These are phyloP conservation scores for Ceratosolen fusciceps DNA, from an alignment of 1,140 invertebrate species.

Conservation along the genomic window DNA sequence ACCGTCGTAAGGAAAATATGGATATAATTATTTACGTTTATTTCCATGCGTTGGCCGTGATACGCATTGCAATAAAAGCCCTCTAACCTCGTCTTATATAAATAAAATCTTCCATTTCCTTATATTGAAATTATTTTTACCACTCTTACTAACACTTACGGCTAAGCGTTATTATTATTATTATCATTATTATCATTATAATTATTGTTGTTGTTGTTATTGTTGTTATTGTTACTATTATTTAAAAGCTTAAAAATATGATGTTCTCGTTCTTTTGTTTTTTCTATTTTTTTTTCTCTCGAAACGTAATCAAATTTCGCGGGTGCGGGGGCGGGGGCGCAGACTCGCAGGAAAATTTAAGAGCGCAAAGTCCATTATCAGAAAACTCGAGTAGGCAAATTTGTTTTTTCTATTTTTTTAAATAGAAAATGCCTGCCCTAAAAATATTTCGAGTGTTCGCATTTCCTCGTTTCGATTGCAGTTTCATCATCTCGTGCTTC, in stretches of 20 bases:
- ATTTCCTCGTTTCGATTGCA: conserved; percentile 25
- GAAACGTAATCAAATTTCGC: background rate
- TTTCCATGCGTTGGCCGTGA: too few species aligned
- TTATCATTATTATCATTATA: too few species aligned
- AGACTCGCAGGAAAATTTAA: background rate
- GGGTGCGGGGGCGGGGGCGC: background rate
- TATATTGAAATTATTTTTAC: too few species aligned
- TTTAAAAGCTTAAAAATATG: background rate
- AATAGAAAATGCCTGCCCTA: background rate
- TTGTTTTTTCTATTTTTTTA: conserved; percentile 12
- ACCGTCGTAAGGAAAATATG: too few species aligned
- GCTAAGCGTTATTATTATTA: too few species aligned
- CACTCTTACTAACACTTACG: too few species aligned
- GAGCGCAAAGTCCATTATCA: background rate
- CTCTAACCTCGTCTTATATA: too few species aligned
- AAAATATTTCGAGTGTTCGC: conserved; percentile 21
- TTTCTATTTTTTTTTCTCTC: background rate
- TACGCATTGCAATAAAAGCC: too few species aligned
- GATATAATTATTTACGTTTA: too few species aligned
- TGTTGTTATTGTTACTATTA: too few species aligned
- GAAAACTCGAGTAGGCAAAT: background rate
- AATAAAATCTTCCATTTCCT: too few species aligned
- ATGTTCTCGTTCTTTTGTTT: background rate
- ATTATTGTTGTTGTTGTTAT: too few species aligned
- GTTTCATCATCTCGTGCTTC: conserved; percentile 1